These are phyloP conservation scores for Adelosebastes latens DNA, from an alignment of 2,797 vertebrate genomes.

Conservation along the genomic window DNA sequence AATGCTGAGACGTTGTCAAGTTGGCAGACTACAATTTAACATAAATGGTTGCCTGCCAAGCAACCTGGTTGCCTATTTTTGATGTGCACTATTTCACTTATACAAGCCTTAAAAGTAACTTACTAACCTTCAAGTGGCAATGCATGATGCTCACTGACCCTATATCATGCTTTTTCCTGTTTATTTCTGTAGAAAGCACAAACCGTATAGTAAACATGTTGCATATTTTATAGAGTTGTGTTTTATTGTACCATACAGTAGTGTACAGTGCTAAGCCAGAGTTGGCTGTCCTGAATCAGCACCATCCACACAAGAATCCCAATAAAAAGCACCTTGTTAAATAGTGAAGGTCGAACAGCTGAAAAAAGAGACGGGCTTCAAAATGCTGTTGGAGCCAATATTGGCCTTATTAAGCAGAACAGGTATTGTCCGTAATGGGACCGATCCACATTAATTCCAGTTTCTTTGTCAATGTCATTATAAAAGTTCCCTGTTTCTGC, in stretches of 20 bases:
- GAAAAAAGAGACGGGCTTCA: neutral
- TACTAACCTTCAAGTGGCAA: neutral
- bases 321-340: neutral
- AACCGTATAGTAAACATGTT: slow-evolving; percentile 9
- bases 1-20: slow-evolving; percentile 14
- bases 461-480: neutral
- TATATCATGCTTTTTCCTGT: neutral
- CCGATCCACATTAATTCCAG: neutral
- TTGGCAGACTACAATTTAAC: slow-evolving; percentile 10
- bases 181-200: neutral
- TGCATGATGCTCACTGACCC: neutral
- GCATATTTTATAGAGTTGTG: slow-evolving; percentile 39
- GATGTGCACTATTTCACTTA: neutral
- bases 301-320: neutral
- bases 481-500: neutral
- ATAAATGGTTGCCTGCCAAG: neutral
- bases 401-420: neutral
- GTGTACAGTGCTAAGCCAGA: neutral
- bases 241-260: neutral
- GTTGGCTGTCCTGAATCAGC: neutral
- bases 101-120: neutral
- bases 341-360: slow-evolving; percentile 1
- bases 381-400: neutral
- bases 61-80: neutral
- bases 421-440: neutral